Evolutionary conservation across 2,113 vertebrate genomes (phyloP).

Genomic region (Parus major): DNA sequence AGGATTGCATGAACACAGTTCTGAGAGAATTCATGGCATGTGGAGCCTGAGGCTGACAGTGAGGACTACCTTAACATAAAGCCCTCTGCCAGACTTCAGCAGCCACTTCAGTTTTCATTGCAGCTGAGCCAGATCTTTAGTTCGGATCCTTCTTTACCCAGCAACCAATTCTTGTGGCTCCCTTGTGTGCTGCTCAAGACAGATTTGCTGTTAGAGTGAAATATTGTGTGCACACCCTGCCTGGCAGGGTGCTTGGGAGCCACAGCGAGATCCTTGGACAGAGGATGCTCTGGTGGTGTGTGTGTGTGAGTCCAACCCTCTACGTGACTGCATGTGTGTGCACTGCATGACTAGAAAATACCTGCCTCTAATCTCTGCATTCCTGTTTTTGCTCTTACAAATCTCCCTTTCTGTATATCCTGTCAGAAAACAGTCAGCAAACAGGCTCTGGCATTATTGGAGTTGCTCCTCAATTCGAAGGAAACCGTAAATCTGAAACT

Average conservation of each 20-base stretch:
- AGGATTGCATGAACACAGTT: not conserved
- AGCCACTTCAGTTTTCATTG: not conserved
- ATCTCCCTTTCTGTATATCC: not conserved
- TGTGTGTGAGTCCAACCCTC: not conserved
- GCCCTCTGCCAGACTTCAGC: not conserved
- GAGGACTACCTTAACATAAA: not conserved
- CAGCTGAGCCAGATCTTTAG: not conserved
- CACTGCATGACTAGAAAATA: not conserved
- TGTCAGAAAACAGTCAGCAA: constrained; percentile 33
- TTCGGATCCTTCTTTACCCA: constrained; percentile 28
- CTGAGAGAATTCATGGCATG: not conserved
- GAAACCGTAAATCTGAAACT: constrained; percentile 85
- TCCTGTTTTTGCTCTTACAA: not conserved
- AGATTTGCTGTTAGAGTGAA: constrained; percentile 16
- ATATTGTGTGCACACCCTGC: not conserved
- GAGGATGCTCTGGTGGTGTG: not conserved
- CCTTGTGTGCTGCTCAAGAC: not conserved
- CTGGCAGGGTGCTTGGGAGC: not conserved
- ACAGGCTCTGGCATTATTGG: constrained; percentile 57
- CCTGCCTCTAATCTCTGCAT: not conserved
- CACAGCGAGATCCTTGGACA: not conserved
- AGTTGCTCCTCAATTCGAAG: constrained; percentile 61
- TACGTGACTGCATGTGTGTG: not conserved
- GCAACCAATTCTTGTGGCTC: constrained; percentile 35
- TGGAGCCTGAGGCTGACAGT: not conserved